phyloP scores from a whole-genome alignment of 2,797 vertebrate species.

The Hydrocynus forskahlii region DNA sequence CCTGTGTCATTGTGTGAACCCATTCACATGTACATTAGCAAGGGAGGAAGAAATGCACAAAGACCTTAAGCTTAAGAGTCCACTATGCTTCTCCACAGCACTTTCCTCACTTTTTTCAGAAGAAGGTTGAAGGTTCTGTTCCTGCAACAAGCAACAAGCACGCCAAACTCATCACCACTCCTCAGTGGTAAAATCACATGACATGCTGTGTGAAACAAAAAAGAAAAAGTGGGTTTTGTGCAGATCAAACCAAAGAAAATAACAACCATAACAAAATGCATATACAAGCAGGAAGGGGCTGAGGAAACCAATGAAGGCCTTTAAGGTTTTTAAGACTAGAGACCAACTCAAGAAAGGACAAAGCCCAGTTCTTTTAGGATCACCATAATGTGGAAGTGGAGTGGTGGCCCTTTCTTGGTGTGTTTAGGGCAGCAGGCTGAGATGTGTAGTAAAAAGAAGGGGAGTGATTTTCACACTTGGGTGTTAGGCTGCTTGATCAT shows the following conservation, averaged over 20 bases:
- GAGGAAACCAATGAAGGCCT: conserved; percentile 72
- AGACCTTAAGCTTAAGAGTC: not conserved
- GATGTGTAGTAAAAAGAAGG: conserved; percentile 66
- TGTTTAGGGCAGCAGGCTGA: conserved; percentile 60
- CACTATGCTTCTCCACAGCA: not conserved
- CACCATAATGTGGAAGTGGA: conserved; percentile 69
- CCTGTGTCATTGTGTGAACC: not conserved
- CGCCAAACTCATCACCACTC: not conserved
- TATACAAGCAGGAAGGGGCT: conserved; percentile 22
- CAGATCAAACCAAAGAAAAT: not conserved
- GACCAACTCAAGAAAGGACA: conserved; percentile 62
- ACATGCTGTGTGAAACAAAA: not conserved
- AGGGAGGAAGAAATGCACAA: not conserved
- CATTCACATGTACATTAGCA: not conserved
- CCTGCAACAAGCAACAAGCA: too few relatives aligned
- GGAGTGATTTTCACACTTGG: conserved; percentile 67
- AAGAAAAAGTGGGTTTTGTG: not conserved
- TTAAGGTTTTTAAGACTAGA: conserved; percentile 71
- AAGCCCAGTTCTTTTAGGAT: conserved; percentile 64
- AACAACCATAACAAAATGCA: conserved; percentile 19
- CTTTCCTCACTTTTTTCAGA: not conserved
- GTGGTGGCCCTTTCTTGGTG: conserved; percentile 68
- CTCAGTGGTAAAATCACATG: not conserved
- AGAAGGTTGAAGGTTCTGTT: too few relatives aligned
- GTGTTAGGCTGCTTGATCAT: conserved; percentile 57